Conservation (phyloP, 1,140 invertebrate species). For the Drosophila varians region DNA sequence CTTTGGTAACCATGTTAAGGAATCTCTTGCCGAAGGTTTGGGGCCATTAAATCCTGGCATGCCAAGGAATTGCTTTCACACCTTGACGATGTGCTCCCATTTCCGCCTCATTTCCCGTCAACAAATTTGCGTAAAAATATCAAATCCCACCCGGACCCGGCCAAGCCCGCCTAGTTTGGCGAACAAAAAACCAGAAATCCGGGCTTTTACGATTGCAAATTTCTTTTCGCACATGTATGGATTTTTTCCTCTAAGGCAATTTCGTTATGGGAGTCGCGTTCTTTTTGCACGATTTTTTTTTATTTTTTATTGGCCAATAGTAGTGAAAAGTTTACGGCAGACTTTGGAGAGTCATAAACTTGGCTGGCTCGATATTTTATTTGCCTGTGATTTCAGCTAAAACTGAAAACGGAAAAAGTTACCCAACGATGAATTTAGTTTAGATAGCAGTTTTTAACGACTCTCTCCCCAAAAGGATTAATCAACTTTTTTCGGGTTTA, state of each 20-base stretch:
- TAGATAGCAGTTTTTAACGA: neutral
- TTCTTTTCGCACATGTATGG: constrained; percentile 8
- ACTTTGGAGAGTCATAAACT: constrained; percentile 35
- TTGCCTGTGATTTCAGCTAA: constrained; percentile 1
- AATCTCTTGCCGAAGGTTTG: neutral
- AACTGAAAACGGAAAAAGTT: constrained; percentile 3
- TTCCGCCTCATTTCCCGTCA: constrained; percentile 70
- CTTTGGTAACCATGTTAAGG: neutral
- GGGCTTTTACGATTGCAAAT: constrained; percentile 43
- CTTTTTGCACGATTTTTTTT: constrained; percentile 20
- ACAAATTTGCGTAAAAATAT: constrained; percentile 55
- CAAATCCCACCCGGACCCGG: constrained; percentile 30
- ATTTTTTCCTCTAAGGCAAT: constrained; percentile 13
- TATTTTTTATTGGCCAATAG: constrained; percentile 56
- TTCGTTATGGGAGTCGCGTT: constrained; percentile 43
- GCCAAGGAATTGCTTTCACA: constrained; percentile 38
- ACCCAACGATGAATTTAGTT: neutral
- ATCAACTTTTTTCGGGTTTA: neutral
- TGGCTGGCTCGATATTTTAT: neutral
- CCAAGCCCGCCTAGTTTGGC: constrained; percentile 7
- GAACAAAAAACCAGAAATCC: constrained; percentile 39
- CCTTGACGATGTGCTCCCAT: constrained; percentile 61
- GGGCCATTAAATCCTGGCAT: constrained; percentile 12
- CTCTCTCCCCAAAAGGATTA: neutral
- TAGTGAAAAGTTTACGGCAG: constrained; percentile 49